Evolutionary conservation across 1,140 invertebrate genomes (phyloP), one percentile per base, ranked within the genome.

Genomic region (Bombus picipes): DNA sequence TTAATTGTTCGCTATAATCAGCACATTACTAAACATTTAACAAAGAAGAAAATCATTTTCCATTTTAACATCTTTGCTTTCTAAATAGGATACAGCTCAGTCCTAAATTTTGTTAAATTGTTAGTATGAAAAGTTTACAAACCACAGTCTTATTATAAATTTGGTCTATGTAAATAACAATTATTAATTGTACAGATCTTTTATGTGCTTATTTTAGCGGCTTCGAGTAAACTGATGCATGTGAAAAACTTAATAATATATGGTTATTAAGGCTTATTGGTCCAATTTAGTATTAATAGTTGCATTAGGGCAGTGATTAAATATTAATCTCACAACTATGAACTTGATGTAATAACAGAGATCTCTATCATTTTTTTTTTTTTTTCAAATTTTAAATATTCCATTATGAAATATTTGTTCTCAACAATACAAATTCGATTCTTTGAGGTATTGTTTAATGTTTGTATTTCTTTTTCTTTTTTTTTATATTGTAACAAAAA

Each of bases 241-340:
- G 73, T 73, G 71, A 78, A 89, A 88, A 89, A 87, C 66, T 72
- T 82, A 74, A n/a, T 80, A 65, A 71, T 65, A 70, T 82, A 81
- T 76, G 65, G 10, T 80, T 84, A 86, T 85, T 92, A 92, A 92
- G 90, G 91, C 92, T 92, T 89, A 89, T 92, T 92, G 91, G 90
- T 92, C 90, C 90, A 88, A 87, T 87, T 80, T 89, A 78, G 78
- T 88, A 86, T 62, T 32, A 75, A 62, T 70, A 85, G 43, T 85
- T 85, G 47, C 53, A 87, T 79, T 66, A 71, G 77, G 71, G 86
- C 82, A 88, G 65, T 88, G 85, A 70, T 90, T 84, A 72, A 62
- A 66, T 39, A 81, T 81, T 25, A 53, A 43, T 71, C 65, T 85
- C 18, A 72, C 79, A 72, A 62, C 62, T 71, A 62, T 32, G 32